Conservation (phyloP, 1,140 invertebrate genomes). For the Cyclargus thomasi region DNA sequence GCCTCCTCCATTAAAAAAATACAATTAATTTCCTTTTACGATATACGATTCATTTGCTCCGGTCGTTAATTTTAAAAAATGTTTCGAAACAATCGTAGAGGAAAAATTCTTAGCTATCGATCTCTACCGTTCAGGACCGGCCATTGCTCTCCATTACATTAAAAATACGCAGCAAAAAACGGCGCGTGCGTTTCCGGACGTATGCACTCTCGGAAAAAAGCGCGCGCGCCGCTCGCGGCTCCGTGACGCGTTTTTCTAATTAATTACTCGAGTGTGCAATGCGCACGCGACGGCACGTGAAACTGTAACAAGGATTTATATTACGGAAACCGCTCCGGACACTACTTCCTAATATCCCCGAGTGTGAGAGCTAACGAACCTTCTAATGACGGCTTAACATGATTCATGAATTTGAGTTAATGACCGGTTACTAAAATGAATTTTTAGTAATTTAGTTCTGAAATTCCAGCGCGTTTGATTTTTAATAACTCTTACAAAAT, state of each 20-base stretch:
- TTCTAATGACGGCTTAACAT: background rate
- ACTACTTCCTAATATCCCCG: background rate
- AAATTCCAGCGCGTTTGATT: too few relatives aligned
- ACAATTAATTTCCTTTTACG: background rate
- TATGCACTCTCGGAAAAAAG: slow-evolving; percentile 43
- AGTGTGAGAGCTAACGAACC: background rate
- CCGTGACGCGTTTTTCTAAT: slow-evolving; percentile 58
- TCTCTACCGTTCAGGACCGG: slow-evolving; percentile 27
- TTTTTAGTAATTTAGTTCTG: too few relatives aligned
- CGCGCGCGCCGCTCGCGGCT: slow-evolving; percentile 34
- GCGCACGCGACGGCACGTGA: slow-evolving; percentile 37
- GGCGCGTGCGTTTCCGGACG: slow-evolving; percentile 50
- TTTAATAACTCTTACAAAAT: too few relatives aligned
- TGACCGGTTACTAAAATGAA: too few relatives aligned
- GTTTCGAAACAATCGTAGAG: slow-evolving; percentile 15
- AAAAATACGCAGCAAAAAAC: slow-evolving; percentile 49
- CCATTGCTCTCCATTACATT: slow-evolving; percentile 50
- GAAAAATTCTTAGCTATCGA: slow-evolving; percentile 19
- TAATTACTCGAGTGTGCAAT: slow-evolving; percentile 41
- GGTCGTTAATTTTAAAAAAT: slow-evolving; percentile 19
- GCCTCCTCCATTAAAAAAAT: background rate
- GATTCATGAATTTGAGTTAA: too few relatives aligned
- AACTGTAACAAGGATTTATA: slow-evolving; percentile 25
- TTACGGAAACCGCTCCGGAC: slow-evolving; percentile 22
- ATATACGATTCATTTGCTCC: slow-evolving; percentile 8